Evolutionary conservation across 2,888 invertebrate species (phyloP).

Genomic region (Hybos culiciformis): DNA sequence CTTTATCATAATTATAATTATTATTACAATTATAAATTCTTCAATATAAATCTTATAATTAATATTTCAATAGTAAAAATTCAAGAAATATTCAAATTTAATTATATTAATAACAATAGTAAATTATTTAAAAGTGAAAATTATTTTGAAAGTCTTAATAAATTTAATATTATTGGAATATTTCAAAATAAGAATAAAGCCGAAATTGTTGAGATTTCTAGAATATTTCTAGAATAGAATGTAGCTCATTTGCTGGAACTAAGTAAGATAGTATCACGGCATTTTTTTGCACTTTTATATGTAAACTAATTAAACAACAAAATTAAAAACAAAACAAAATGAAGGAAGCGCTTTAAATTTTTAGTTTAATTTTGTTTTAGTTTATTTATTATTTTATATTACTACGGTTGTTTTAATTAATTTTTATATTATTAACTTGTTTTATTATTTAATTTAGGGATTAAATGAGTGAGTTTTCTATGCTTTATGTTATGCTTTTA

Average conservation of each 20-base stretch:
- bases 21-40: slow-evolving; percentile 6
- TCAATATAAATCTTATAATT: background rate
- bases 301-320: background rate
- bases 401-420: slow-evolving; percentile 1
- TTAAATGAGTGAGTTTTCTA: no score
- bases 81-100: slow-evolving; percentile 1
- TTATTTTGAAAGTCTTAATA: background rate
- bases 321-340: background rate
- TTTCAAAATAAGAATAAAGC: background rate
- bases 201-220: slow-evolving; percentile 19
- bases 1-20: no score
- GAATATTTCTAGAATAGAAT: slow-evolving; percentile 37
- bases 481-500: no score
- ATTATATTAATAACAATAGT: background rate
- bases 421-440: no score
- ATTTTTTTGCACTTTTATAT: slow-evolving; percentile 26
- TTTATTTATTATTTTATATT: background rate
- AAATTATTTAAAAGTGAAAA: no score
- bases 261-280: slow-evolving; percentile 37
- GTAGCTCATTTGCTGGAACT: slow-evolving; percentile 37
- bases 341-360: no score
- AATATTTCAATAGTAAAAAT: background rate
- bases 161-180: background rate
- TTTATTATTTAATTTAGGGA: no score
- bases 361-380: no score